A percentile compares a stretch with the other conserved stretches of the same genome.
These are phyloP conservation scores for Gari tellinella DNA, from an alignment of 2,888 invertebrate genomes.

Conservation along the genomic window DNA sequence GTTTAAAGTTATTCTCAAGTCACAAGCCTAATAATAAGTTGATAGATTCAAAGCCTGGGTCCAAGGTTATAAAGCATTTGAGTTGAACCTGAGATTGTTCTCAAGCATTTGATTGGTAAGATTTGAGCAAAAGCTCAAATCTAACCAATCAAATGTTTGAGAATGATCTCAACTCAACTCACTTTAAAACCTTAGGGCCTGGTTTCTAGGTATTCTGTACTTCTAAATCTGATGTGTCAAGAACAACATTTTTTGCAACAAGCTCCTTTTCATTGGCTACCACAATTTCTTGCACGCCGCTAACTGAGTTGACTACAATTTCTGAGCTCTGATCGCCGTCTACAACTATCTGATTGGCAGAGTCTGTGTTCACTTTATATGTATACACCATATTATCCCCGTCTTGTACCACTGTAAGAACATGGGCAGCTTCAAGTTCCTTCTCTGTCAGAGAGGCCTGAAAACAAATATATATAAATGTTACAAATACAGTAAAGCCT, in stretches of 20 bases:
- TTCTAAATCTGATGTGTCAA: constrained; percentile 20
- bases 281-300: not conserved
- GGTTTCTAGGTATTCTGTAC: constrained; percentile 12
- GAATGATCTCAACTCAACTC: no score
- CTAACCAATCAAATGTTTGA: no score
- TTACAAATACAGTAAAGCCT: not conserved
- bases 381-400: constrained; percentile 51
- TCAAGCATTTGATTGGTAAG: no score
- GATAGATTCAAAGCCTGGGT: no score
- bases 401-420: constrained; percentile 57
- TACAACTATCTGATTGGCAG: constrained; percentile 15
- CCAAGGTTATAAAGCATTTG: no score
- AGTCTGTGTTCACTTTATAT: constrained; percentile 25
- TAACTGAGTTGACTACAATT: not conserved
- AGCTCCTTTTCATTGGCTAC: not conserved
- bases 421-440: constrained; percentile 58
- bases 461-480: constrained; percentile 1
- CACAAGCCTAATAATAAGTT: no score
- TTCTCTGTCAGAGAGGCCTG: constrained; percentile 56
- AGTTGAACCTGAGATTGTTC: no score
- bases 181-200: no score
- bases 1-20: no score
- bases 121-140: no score
- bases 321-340: constrained; percentile 1
- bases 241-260: not conserved